Conservation (phyloP, 2,888 invertebrate species). For the Habrosyne pyritoides region DNA sequence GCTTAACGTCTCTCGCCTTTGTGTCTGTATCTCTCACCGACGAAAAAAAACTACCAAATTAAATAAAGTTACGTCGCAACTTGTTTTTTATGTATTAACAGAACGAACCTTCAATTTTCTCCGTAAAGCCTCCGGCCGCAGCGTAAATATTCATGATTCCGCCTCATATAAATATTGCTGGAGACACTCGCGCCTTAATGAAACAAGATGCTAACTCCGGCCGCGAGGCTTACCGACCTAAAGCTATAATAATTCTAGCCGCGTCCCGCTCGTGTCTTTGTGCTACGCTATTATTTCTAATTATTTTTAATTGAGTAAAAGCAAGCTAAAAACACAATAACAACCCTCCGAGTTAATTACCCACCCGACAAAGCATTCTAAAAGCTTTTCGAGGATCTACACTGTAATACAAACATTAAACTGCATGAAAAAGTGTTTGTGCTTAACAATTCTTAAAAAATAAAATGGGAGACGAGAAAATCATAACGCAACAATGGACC, state of each 20-base stretch:
- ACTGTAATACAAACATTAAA: slow-evolving; percentile 60
- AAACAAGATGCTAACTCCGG: slow-evolving; percentile 76
- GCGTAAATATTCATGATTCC: slow-evolving; percentile 73
- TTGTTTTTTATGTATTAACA: slow-evolving; percentile 31
- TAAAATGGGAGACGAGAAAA: slow-evolving; percentile 71
- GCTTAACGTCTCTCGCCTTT: slow-evolving; percentile 46
- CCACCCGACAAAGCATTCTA: slow-evolving; percentile 54
- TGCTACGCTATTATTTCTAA: slow-evolving; percentile 73
- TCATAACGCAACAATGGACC: slow-evolving; percentile 71
- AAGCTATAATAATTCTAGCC: slow-evolving; percentile 68
- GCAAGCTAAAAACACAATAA: slow-evolving; percentile 69
- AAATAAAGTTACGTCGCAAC: slow-evolving; percentile 46
- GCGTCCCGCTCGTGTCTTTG: slow-evolving; percentile 60
- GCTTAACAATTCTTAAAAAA: slow-evolving; percentile 61
- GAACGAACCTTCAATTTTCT: slow-evolving; percentile 53
- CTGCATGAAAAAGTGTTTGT: slow-evolving; percentile 55
- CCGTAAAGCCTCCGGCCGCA: slow-evolving; percentile 45
- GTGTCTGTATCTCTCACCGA: slow-evolving; percentile 34
- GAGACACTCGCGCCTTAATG: slow-evolving; percentile 67
- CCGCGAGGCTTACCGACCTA: slow-evolving; percentile 41
- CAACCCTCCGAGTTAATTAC: slow-evolving; percentile 69
- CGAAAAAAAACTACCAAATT: slow-evolving; percentile 60
- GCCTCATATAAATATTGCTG: slow-evolving; percentile 70
- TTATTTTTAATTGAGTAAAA: slow-evolving; percentile 80
- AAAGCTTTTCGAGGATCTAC: slow-evolving; percentile 57